A percentile compares a stretch with the other conserved stretches of the same genome.
phyloP scores from a whole-genome alignment of 2,113 vertebrate species.

The Balaeniceps rex region DNA sequence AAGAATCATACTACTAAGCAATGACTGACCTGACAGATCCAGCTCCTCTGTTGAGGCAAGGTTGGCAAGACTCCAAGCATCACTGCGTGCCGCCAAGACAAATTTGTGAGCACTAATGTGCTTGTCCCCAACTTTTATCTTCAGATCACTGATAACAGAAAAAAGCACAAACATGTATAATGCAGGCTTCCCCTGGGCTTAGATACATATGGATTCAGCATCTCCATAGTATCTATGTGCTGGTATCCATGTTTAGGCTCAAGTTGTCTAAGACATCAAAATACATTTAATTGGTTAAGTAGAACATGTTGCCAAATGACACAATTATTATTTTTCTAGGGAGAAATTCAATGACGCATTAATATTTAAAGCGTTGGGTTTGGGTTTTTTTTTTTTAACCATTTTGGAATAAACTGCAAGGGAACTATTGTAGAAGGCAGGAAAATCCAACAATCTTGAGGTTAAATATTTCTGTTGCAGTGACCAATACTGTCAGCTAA shows the following conservation, averaged over 20 bases:
- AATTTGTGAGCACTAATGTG: conserved; percentile 90
- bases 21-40: conserved; percentile 89
- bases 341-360: not conserved
- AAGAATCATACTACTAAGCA: not conserved
- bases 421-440: not conserved
- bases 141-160: conserved; percentile 83
- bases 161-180: not conserved
- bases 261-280: not conserved
- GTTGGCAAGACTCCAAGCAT: conserved; percentile 89
- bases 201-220: not conserved
- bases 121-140: conserved; percentile 85
- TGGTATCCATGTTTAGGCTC: not conserved
- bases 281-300: not conserved
- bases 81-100: conserved; percentile 94
- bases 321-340: not conserved
- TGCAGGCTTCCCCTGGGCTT: not conserved
- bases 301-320: not conserved
- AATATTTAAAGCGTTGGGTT: not conserved
- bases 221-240: not conserved
- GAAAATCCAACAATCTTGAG: not conserved
- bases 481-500: not conserved
- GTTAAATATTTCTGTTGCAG: not conserved
- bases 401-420: not conserved
- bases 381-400: not conserved
- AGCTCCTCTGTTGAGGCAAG: conserved; percentile 86